A percentile compares a stretch with the other conserved stretches of the same genome.
Conservation (phyloP, 1,140 invertebrate genomes). For the Drosophila bipectinata region DNA sequence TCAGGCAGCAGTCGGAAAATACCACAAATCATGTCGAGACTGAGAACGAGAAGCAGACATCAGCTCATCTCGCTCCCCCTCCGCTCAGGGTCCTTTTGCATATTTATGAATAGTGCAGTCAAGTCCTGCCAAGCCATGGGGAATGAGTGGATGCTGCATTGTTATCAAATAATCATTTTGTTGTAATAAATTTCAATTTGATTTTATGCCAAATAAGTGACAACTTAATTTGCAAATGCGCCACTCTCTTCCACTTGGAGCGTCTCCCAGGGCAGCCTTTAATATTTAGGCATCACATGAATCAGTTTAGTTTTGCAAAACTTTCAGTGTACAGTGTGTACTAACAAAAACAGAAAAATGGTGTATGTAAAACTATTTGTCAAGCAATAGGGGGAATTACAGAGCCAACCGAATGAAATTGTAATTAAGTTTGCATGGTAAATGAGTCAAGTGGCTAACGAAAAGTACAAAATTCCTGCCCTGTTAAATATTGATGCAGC, state of each 20-base stretch:
- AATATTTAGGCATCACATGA: slow-evolving; percentile 67
- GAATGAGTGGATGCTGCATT: slow-evolving; percentile 37
- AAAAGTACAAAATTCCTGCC: slow-evolving; percentile 20
- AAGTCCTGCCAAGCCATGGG: slow-evolving; percentile 56
- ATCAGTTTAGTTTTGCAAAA: slow-evolving; percentile 49
- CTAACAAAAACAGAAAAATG: slow-evolving; percentile 6
- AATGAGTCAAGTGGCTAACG: slow-evolving; percentile 69
- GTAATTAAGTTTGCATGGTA: slow-evolving; percentile 77
- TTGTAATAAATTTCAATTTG: slow-evolving; percentile 80
- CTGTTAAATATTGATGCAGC: slow-evolving; percentile 34
- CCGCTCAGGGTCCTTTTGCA: slow-evolving; percentile 49
- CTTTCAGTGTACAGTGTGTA: neutral
- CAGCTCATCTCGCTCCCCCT: slow-evolving; percentile 13
- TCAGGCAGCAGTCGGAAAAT: slow-evolving; percentile 55
- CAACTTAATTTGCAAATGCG: slow-evolving; percentile 66
- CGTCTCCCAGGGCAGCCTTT: slow-evolving; percentile 29
- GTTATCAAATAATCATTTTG: slow-evolving; percentile 80
- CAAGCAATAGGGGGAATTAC: slow-evolving; percentile 28
- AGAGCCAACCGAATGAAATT: slow-evolving; percentile 65
- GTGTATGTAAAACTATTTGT: slow-evolving; percentile 43
- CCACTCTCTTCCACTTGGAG: neutral
- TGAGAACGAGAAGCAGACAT: slow-evolving; percentile 17
- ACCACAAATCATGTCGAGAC: slow-evolving; percentile 67
- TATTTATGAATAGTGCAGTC: slow-evolving; percentile 79
- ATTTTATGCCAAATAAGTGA: slow-evolving; percentile 64